phyloP scores from a whole-genome alignment of 2,113 vertebrate genomes.

The Harpagus bidentatus region DNA sequence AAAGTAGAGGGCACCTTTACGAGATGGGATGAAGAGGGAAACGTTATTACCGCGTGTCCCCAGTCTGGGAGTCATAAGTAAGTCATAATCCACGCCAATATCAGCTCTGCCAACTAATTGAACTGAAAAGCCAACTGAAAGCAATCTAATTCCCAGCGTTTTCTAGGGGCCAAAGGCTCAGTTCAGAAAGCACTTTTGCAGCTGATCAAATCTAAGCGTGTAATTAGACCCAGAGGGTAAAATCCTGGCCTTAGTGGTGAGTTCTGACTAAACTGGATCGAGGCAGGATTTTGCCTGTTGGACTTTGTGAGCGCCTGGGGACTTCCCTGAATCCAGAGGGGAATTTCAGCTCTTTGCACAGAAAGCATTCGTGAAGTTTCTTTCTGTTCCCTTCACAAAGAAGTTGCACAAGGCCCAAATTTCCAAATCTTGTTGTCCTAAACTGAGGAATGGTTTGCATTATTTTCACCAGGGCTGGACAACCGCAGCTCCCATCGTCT shows the following conservation, averaged over 20 bases:
- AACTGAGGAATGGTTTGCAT: neutral
- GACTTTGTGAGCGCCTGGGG: rapidly evolving
- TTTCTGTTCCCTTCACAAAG: neutral
- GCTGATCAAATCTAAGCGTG: neutral
- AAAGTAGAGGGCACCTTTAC: neutral
- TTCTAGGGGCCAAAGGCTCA: neutral
- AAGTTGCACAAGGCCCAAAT: neutral
- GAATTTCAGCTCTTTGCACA: neutral
- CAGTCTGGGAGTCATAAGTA: neutral
- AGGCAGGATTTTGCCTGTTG: neutral
- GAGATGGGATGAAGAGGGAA: neutral
- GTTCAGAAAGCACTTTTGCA: neutral
- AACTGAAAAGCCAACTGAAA: neutral
- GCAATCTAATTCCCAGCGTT: neutral
- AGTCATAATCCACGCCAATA: neutral
- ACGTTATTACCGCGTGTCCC: rapidly evolving
- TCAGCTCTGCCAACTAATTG: neutral
- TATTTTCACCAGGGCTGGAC: neutral
- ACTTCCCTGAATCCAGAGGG: neutral
- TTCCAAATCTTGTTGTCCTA: neutral
- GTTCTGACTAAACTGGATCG: neutral
- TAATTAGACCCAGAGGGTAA: neutral
- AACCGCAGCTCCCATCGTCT: neutral
- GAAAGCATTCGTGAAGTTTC: neutral
- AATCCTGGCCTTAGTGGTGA: neutral